Evolutionary conservation across 1,140 invertebrate species (phyloP).

Genomic region (Medauroidea extradentata): DNA sequence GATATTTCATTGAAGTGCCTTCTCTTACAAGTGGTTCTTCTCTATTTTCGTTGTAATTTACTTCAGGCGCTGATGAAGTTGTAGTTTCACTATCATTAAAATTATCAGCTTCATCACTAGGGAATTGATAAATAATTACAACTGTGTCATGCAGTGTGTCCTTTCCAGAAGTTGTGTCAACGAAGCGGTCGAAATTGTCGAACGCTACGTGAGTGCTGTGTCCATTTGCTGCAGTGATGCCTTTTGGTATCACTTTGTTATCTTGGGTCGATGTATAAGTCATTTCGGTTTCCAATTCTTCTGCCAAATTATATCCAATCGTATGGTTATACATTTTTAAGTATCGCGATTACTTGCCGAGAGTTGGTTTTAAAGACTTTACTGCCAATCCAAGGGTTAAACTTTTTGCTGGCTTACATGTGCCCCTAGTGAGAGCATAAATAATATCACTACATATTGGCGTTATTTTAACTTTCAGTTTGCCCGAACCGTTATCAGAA

Average conservation of each 20-base stretch:
- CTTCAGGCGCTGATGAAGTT: background rate
- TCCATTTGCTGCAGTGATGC: slow-evolving; percentile 18
- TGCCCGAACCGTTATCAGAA: no score
- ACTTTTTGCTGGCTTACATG: slow-evolving; percentile 31
- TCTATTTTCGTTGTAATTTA: slow-evolving; percentile 5
- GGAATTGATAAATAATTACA: slow-evolving; percentile 42
- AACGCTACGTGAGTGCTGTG: slow-evolving; percentile 39
- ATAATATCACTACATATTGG: slow-evolving; percentile 36
- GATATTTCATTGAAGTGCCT: slow-evolving; percentile 22
- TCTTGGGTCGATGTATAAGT: slow-evolving; percentile 16
- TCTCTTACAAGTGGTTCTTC: slow-evolving; percentile 19
- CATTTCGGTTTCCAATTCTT: slow-evolving; percentile 30
- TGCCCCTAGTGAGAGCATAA: slow-evolving; percentile 27
- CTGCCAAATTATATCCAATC: slow-evolving; percentile 24
- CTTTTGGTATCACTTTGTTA: slow-evolving; percentile 28
- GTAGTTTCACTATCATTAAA: no score
- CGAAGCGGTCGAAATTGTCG: slow-evolving; percentile 45
- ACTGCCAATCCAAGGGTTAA: slow-evolving; percentile 32
- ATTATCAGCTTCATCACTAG: slow-evolving; percentile 7
- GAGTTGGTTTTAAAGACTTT: slow-evolving; percentile 34
- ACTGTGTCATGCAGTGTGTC: slow-evolving; percentile 47
- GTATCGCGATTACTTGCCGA: slow-evolving; percentile 18
- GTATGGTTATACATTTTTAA: slow-evolving; percentile 20
- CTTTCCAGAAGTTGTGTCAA: slow-evolving; percentile 42
- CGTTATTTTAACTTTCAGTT: no score